Base-by-base conservation (phyloP, 1,140 invertebrate species). In the Meloidogyne exigua region DNA sequence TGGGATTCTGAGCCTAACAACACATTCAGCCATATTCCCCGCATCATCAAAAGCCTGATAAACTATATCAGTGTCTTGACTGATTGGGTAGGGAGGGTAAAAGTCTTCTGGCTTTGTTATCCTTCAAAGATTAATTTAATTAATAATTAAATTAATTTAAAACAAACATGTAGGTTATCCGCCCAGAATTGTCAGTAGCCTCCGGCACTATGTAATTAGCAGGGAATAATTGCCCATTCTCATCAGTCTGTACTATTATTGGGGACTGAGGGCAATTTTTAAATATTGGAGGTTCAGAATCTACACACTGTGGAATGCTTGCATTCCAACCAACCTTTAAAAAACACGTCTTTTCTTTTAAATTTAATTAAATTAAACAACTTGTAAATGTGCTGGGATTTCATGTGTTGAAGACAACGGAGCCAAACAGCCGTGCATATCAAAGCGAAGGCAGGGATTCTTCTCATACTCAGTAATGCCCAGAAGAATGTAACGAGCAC, bases 21-120 rank as follows among this genome's bases (percentile, higher is more conserved):
- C 93, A 86, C 95, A 98, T 87, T 96, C 95, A 28, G 95, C 95
- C 26, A 95, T 93, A 86, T 98, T 97, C 80, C 95, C 95, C 88
- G 97, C 95, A 84, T 94, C 94, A 89, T 98, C 95, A 84, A 93
- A 96, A 0, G 95, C 95, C 3, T 95, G 92, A 84, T 97, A 98
- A 90, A 95, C 93, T 0, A 97, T 93, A 57, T 95, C 92, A 76
- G 49, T 57, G 64, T 94, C 91, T 87, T 96, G 95, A 32, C 68
- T 81, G 26, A 96, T 91, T 81, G 92, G 91, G 80, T 93, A 91
- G 0, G 95, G 95, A 1, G 94, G 95, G 84, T 91, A 92, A 88
- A 97, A 96, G 80, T 93, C 93, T 76, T 92, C 91, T 0, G 95
- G 95, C 80, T 93, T 73, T 15, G 72, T 73, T 73, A 62, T 44